phyloP scores from a whole-genome alignment of 2,113 vertebrate genomes.

The Ctenomys sociabilis region DNA sequence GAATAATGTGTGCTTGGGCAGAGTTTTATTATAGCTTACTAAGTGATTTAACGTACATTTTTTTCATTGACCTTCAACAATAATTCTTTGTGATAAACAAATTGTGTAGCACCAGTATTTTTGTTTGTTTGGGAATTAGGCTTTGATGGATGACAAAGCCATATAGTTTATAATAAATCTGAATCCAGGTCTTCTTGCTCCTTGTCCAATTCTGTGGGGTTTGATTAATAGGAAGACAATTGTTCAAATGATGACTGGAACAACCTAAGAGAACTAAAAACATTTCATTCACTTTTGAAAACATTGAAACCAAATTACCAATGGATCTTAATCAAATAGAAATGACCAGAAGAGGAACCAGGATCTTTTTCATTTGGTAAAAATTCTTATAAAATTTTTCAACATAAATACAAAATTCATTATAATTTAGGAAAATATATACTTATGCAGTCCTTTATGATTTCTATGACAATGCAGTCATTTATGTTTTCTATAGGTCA shows the following conservation, averaged over 20 bases:
- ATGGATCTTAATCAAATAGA: background rate
- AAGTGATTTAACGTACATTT: background rate
- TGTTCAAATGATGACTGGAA: background rate
- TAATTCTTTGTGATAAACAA: slow-evolving; percentile 18
- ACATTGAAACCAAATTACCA: slow-evolving; percentile 8
- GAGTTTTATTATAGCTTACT: background rate
- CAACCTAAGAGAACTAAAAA: slow-evolving; percentile 36
- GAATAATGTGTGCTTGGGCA: background rate
- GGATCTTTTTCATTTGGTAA: background rate
- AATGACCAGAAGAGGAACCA: background rate
- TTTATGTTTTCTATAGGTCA: background rate
- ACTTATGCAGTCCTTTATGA: background rate
- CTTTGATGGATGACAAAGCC: background rate
- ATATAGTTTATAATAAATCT: background rate
- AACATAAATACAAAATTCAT: background rate
- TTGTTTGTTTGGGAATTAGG: slow-evolving; percentile 6
- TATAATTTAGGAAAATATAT: background rate
- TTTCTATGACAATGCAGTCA: background rate
- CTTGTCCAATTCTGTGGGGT: background rate
- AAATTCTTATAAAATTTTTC: background rate
- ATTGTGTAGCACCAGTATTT: background rate
- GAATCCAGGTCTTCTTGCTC: background rate
- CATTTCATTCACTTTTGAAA: slow-evolving; percentile 26
- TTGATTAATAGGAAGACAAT: background rate
- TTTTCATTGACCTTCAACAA: slow-evolving; percentile 11